Evolutionary conservation across 2,113 vertebrate genomes (phyloP), one percentile per base, ranked within the genome.

Genomic region (Zingel zingel): DNA sequence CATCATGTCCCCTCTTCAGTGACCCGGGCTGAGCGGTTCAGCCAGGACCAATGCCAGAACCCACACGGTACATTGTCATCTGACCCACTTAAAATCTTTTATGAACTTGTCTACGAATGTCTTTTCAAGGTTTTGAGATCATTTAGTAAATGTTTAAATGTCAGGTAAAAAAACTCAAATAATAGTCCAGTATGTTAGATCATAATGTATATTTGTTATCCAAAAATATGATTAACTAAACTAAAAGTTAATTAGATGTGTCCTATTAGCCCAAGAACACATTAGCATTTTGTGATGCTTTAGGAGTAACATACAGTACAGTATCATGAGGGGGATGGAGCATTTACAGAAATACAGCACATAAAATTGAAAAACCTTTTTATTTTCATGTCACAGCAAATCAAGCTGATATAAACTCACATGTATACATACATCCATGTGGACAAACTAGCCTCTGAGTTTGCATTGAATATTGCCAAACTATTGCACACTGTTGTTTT

Each of bases 401-500:
- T 62, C 77, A 90, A 82, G 79, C 85, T 51, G 73, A 58, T 67
- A 88, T 73, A 77, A 85, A 82, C 18, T 57, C 69, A 77, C 69
- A 47, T 82, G 63, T 72, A 77, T 63, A 86, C 65, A 86, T 80
- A 82, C 69, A 79, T 69, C 61, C 74, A 70, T 66, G 48, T 77
- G 45, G 50, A 88, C 53, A 47, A 74, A 36, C 18, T 36, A 61
- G 54, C 23, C 56, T 74, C 23, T 19, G 36, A 54, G n/a, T 84
- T 90, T 92, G 85, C 90, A 90, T 79, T 88, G 54, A 53, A 80
- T 69, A 77, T 90, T 91, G 77, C 85, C 71, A 68, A 78, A 79
- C 51, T 93, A 94, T 95, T 94, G 93, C 93, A 94, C 90, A 84
- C 74, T 71, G 51, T 58, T 21, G 12, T 79, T 80, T 48, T 43